Conservation (phyloP, 2,113 vertebrate species). For the Chlorocebus sabaeus region DNA sequence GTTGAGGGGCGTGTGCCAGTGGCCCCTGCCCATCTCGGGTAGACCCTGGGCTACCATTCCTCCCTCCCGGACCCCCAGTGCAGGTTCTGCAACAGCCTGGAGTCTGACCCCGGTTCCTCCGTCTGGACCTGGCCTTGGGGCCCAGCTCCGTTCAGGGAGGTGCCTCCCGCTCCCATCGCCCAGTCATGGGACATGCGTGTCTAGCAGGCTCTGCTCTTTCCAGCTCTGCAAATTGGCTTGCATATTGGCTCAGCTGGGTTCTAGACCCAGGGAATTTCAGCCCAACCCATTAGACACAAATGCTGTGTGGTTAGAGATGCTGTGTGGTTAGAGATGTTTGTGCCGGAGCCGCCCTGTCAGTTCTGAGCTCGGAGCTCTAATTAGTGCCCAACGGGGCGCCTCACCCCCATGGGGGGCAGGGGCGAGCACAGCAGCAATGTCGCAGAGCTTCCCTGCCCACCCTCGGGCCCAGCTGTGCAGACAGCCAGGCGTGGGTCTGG, state of each 20-base stretch:
- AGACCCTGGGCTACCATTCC: no score
- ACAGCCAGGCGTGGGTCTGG: neutral
- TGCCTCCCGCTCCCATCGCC: no score
- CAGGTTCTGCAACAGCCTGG: accelerated
- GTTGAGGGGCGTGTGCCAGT: accelerated
- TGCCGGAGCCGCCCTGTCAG: neutral
- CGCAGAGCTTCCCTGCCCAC: neutral
- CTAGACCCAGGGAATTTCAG: constrained; percentile 14
- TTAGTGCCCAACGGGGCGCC: constrained; percentile 51
- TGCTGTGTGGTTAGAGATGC: neutral
- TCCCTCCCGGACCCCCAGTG: neutral
- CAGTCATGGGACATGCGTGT: accelerated
- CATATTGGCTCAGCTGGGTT: constrained; percentile 54
- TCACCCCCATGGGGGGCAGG: neutral
- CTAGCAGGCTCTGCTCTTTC: neutral
- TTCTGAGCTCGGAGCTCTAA: neutral
- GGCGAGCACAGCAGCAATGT: no score
- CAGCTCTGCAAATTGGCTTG: neutral
- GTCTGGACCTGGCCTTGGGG: neutral
- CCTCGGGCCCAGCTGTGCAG: neutral
- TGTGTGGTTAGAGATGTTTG: constrained; percentile 43
- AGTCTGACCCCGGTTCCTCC: neutral
- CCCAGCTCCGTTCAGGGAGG: accelerated
- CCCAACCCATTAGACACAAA: constrained; percentile 43
- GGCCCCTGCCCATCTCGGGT: no score